Base-by-base conservation (phyloP, 2,113 vertebrate species). In the Propithecus coquereli region DNA sequence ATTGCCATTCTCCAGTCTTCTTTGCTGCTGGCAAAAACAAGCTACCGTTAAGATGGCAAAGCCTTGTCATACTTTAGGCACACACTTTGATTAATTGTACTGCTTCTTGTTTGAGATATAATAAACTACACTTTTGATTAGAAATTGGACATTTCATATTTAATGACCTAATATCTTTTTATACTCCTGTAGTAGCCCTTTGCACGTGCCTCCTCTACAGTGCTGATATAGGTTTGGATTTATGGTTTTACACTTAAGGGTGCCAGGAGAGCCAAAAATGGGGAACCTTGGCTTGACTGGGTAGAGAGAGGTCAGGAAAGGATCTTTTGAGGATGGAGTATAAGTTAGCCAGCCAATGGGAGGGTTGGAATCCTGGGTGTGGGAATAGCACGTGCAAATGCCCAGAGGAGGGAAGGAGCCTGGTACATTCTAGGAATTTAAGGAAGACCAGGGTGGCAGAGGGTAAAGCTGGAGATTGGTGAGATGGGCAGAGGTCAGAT, bases 201-300 rank as follows among this genome's bases (percentile, higher is more conserved):
- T 18, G 37, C 27, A 1, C 7, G 0, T 10, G 13, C 5, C 13
- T 50, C 14, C 77, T 57, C 37, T 43, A 0, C 47, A 22, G 43
- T n/a, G 18, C 7, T 18, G 43, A 1, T 4, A 3, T 0, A 23
- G 10, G 34, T 13, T 65, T 90, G 45, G 50, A 7, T 70, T 52
- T 76, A 8, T 25, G 52, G 4, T 65, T 66, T 70, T 79, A 63
- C 2, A 8, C n/a, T n/a, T 95, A 13, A 25, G 37, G 43, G 6
- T 25, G 2, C 47, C 27, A 57, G 47, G 61, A 84, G 65, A 86
- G 52, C 12, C 59, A 50, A 25, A 32, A 76, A 13, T 82, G 37
- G 57, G 63, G 61, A 37, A 22, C 11, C 8, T 32, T 40, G 47
- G 14, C n/a, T 63, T 91, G 25, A 32, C 25, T 25, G 3, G 8